Evolutionary conservation across 2,797 vertebrate genomes (phyloP).

Genomic region (Channallabes apus): DNA sequence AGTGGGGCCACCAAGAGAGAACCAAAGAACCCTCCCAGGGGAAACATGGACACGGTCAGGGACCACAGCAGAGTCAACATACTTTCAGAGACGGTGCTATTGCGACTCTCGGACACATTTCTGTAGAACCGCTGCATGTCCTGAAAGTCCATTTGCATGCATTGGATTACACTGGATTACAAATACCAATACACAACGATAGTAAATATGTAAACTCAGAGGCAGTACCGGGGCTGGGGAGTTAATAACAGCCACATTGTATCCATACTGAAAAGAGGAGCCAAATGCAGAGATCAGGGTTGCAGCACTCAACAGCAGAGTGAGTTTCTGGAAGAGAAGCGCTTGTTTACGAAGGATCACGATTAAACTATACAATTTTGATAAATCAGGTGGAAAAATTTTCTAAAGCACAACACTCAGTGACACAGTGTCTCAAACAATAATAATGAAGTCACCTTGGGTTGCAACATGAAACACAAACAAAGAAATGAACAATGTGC

Average conservation of each 20-base stretch:
- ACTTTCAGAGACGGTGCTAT: constrained; percentile 50
- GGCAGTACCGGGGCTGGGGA: constrained; percentile 78
- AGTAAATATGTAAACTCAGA: not conserved
- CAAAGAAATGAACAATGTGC: not conserved
- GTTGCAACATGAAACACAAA: not conserved
- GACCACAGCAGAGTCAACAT: constrained; percentile 86
- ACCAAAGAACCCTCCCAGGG: constrained; percentile 88
- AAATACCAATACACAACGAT: not conserved
- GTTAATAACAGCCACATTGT: constrained; percentile 89
- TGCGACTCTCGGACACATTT: constrained; percentile 73
- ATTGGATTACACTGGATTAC: constrained; percentile 8
- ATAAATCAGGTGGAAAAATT: not conserved
- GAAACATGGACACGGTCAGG: constrained; percentile 90
- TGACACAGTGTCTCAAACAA: not conserved
- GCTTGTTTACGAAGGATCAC: constrained; percentile 21
- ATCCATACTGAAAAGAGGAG: constrained; percentile 96
- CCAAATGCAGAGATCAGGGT: constrained; percentile 84
- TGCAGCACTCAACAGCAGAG: constrained; percentile 69
- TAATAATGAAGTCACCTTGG: not conserved
- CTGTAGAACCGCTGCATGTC: constrained; percentile 88
- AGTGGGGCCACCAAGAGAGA: constrained; percentile 89
- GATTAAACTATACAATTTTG: constrained; percentile 18
- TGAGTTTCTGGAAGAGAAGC: constrained; percentile 74
- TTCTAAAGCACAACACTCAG: not conserved
- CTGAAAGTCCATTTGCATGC: constrained; percentile 65